Conservation (phyloP, 92 coral and sea anemone genomes). For the Palythoa grandis region DNA sequence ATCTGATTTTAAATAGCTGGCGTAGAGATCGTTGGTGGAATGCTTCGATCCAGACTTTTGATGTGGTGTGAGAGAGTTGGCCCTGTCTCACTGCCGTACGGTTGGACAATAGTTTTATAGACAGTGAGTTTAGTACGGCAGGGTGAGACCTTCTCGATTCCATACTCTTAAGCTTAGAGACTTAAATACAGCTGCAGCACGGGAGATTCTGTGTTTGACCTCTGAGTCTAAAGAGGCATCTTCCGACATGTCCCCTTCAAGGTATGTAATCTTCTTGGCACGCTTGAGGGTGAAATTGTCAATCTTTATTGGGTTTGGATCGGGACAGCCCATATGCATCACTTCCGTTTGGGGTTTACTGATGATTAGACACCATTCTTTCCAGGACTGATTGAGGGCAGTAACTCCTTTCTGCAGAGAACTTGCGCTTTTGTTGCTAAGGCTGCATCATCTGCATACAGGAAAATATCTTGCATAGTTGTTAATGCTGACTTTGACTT, state of each 20-base stretch:
- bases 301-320: conserved; percentile 13
- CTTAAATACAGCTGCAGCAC: background rate
- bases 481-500: conserved; percentile 1
- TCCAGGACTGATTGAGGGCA: background rate
- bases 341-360: background rate
- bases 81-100: too few species aligned
- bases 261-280: conserved; percentile 30
- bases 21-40: too few species aligned
- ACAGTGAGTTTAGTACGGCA: too few species aligned
- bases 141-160: background rate
- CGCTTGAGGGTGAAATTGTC: conserved; percentile 9
- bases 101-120: too few species aligned
- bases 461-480: background rate
- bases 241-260: conserved; percentile 24
- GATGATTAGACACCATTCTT: background rate
- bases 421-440: background rate
- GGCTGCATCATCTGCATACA: background rate
- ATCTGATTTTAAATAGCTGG: too few species aligned
- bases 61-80: too few species aligned
- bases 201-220: background rate
- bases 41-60: too few species aligned
- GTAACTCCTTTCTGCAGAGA: background rate
- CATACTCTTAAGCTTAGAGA: background rate
- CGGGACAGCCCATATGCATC: background rate
- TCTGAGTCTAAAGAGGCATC: background rate